Evolutionary conservation across 2,888 invertebrate genomes (phyloP).

Genomic region (Stenchaetothrips biformis): DNA sequence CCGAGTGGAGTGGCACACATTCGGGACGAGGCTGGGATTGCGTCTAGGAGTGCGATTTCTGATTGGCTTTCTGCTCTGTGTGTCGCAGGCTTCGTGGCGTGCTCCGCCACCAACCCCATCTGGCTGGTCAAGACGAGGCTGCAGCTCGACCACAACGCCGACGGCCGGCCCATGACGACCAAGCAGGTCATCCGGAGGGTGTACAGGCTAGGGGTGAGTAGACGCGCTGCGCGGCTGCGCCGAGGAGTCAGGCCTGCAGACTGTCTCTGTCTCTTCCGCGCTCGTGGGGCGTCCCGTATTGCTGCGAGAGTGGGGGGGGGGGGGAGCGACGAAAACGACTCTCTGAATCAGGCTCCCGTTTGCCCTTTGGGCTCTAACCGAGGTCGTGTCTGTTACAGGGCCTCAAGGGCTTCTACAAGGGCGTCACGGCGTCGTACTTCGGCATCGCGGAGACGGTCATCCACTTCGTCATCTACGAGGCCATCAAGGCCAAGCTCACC

Average conservation of each 20-base stretch:
- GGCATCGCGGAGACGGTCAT: slow-evolving; percentile 98
- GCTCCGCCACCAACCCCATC: slow-evolving; percentile 95
- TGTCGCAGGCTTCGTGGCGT: slow-evolving; percentile 81
- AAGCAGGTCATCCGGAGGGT: slow-evolving; percentile 78
- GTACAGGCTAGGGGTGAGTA: slow-evolving; percentile 68
- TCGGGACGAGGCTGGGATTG: slow-evolving; percentile 31
- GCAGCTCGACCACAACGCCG: slow-evolving; percentile 77
- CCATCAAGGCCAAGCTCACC: slow-evolving; percentile 83
- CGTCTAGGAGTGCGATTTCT: slow-evolving; percentile 36
- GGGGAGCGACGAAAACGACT: too few relatives aligned
- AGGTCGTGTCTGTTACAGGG: slow-evolving; percentile 55
- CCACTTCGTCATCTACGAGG: slow-evolving; percentile 98
- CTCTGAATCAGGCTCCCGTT: too few relatives aligned
- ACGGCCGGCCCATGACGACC: slow-evolving; percentile 55
- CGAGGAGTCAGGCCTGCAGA: too few relatives aligned
- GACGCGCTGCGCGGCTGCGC: too few relatives aligned
- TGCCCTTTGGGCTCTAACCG: background rate
- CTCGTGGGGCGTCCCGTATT: too few relatives aligned
- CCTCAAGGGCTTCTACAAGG: slow-evolving; percentile 92
- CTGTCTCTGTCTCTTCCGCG: too few relatives aligned
- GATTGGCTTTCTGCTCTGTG: slow-evolving; percentile 27
- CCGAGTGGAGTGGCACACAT: background rate
- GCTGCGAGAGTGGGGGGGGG: too few relatives aligned
- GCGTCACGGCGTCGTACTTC: slow-evolving; percentile 97
- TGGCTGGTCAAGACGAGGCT: slow-evolving; percentile 99